These are phyloP conservation scores for Zaprionus inermis DNA, from an alignment of 1,140 invertebrate genomes.

Conservation along the genomic window DNA sequence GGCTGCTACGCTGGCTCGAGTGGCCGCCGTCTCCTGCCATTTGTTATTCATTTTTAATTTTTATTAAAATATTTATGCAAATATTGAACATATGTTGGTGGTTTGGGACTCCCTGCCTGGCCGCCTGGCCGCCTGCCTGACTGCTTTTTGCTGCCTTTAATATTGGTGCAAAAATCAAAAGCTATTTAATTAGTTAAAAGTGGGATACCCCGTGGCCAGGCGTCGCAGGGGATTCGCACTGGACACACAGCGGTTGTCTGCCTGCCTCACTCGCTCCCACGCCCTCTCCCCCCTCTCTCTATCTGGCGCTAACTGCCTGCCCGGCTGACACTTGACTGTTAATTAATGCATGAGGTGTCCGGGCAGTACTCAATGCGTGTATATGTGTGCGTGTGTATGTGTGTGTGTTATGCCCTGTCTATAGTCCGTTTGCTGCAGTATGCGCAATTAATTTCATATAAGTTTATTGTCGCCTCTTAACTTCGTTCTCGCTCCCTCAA, in stretches of 20 bases:
- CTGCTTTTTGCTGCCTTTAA: constrained; percentile 50
- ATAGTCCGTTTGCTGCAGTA: constrained; percentile 56
- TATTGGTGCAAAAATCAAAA: constrained; percentile 75
- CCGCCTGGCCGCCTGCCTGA: constrained; percentile 10
- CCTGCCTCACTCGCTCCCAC: neutral
- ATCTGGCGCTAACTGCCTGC: constrained; percentile 12
- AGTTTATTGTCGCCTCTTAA: constrained; percentile 79
- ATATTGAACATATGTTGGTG: constrained; percentile 76
- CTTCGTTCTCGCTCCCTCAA: constrained; percentile 40
- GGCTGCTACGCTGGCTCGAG: neutral
- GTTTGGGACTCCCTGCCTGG: neutral
- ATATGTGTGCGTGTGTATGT: constrained; percentile 36
- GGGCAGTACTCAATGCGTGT: constrained; percentile 41
- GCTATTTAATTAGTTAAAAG: constrained; percentile 82
- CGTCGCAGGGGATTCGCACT: constrained; percentile 29
- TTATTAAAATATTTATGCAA: constrained; percentile 83
- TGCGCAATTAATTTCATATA: constrained; percentile 82
- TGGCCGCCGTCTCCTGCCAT: constrained; percentile 27
- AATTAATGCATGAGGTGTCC: constrained; percentile 77
- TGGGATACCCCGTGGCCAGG: constrained; percentile 61
- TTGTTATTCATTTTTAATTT: constrained; percentile 79
- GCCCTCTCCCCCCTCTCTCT: neutral
- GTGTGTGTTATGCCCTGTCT: constrained; percentile 11
- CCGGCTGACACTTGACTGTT: constrained; percentile 76
- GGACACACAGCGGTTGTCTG: neutral